Evolutionary conservation across 2,113 vertebrate species (phyloP), one percentile per base, ranked within the genome.

Genomic region (Porphyrio hochstetteri): DNA sequence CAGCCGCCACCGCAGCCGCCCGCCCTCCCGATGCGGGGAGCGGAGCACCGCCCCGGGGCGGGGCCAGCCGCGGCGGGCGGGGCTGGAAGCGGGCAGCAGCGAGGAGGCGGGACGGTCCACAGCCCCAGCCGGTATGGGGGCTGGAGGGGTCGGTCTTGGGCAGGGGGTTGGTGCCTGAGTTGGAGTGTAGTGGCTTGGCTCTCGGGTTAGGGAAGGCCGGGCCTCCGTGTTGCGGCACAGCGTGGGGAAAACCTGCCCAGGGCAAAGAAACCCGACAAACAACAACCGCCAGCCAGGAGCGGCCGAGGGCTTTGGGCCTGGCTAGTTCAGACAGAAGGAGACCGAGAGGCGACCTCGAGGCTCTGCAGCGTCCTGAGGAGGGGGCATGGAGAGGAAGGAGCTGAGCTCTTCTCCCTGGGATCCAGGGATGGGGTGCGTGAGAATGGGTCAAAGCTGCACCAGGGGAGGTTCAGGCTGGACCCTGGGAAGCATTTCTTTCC

Each of bases 261-360:
- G 21, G 9, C 6, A 28, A 35, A 6, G 3, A 18, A 7, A 15
- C 10, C 11, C 19, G 2, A 24, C 1, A 11, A 7, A 40, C 7
- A 5, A 7, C 13, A 1, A 3, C 16, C 9, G 0, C 6, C 4
- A 2, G 0, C 0, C 5, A 8, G 33, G 27, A 3, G 40, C 1
- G 2, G 13, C 3, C 9, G 0, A 0, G 16, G 5, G 1, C 0
- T 27, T 0, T 2, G 50, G 0, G 13, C 3, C 27, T 11, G 11
- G 13, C 11, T 13, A 7, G 8, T 8, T 19, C 31, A 86, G 64
- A 28, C 35, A 16, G 16, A 23, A 46, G 16, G 29, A 25, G 35
- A 38, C 31, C 50, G 53, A 14, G 44, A 12, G 6, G 2, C 0
- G 0, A 46, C 5, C 18, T 52, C 13, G 1, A 21, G 20, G 33